A percentile compares a stretch with the other conserved stretches of the same genome.
These are phyloP conservation scores for Anniella stebbinsi DNA, from an alignment of 2,797 vertebrate species.

Conservation along the genomic window DNA sequence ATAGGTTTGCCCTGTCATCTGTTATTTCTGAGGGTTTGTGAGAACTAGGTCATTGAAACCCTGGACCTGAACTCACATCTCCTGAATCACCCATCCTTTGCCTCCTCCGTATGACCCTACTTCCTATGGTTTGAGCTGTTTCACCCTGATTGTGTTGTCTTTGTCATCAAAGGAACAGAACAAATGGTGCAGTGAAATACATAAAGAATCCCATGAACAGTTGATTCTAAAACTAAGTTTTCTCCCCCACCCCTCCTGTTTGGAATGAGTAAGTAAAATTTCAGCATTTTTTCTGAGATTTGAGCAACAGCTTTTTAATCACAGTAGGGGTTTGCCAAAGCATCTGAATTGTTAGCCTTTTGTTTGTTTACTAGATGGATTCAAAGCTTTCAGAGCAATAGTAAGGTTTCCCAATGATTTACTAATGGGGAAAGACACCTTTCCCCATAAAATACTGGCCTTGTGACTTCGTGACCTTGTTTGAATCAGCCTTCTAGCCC, in stretches of 20 bases:
- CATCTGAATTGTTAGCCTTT: not conserved
- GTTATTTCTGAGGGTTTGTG: not conserved
- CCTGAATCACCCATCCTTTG: not conserved
- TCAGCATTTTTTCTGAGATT: not conserved
- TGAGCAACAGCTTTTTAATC: not conserved
- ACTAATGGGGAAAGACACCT: no score
- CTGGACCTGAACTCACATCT: not conserved
- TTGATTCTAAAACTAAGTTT: constrained; percentile 1
- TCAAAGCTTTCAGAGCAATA: not conserved
- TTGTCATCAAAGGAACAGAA: not conserved
- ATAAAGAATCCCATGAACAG: not conserved
- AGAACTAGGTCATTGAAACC: not conserved
- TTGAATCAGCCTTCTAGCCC: not conserved
- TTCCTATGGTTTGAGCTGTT: not conserved
- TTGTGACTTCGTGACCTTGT: not conserved
- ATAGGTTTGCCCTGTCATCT: not conserved
- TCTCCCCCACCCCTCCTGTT: not conserved
- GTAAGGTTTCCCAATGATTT: not conserved
- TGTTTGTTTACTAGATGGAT: not conserved
- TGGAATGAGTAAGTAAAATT: not conserved
- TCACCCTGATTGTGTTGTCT: not conserved
- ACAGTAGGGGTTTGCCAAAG: not conserved
- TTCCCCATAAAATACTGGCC: not conserved
- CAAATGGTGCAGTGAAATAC: constrained; percentile 24
- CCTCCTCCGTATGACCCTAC: not conserved